Base-by-base conservation (phyloP, 2,888 invertebrate species). In the Strigamia maritima region DNA sequence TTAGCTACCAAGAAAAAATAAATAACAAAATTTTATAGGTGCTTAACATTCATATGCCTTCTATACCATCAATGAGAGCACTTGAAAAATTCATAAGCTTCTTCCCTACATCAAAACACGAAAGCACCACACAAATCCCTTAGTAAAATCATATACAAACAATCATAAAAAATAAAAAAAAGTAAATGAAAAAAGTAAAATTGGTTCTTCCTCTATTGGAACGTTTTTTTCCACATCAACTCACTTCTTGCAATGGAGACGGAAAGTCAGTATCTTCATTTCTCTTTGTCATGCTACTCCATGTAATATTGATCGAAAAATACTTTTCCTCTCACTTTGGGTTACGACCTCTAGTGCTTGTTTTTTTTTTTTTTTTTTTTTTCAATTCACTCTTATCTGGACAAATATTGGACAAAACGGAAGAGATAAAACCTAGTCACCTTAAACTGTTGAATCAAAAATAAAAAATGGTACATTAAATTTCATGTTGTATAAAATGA, bases 281-380 rank as follows among this genome's bases (percentile, higher is more conserved):
- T 70, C 70, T 70, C 28, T 70, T 70, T 70, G 26, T 70, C 70
- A 70, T 70, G 24, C 70, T 28, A 70, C 70, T 70, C 70, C 70
- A 70, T 70, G 70, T 70, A 70, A 70, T 70, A 70, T 70, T 70
- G 70, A 70, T 70, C 70, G 70, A 70, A 70, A 70, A 70, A 70
- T 70, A 70, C 70, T 70, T 70, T 70, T 70, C 70, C 70, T 70
- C 70, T 70, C 70, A 70, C 70, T 70, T 70, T 10, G 70, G 70
- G 70, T 70, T 70, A 70, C 70, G 70, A 70, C 70, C 70, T 70
- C 70, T 70, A 26, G 70, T 70, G 26, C 70, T 14, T 14, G 2
- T 35, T 35, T 35, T 35, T 31, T 35, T 70, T 28, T 70, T 70
- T 35, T 35, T 35, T 35, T 31, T 35, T 70, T 28, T 70, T 70